Base-by-base conservation (phyloP, 2,888 invertebrate species). In the Pandemis corylana region DNA sequence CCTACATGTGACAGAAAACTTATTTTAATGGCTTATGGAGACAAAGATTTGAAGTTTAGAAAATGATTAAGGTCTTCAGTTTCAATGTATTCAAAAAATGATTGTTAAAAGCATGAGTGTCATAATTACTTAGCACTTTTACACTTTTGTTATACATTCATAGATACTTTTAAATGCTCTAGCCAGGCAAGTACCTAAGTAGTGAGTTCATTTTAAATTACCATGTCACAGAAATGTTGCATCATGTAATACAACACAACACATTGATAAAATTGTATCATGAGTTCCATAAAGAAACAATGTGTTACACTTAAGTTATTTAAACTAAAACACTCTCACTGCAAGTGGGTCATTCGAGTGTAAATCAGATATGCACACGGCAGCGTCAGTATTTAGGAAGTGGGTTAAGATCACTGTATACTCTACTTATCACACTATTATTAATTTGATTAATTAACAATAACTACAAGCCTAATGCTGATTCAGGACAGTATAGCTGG, bases 271-370 rank as follows among this genome's bases (percentile, higher is more conserved):
- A n/a, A 5, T n/a, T n/a, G 5, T 13, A n/a, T 7, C n/a, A 5
- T n/a, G n/a, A 51, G n/a, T 51, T 6, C 7, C n/a, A 51, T n/a
- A n/a, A 51, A 51, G n/a, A 51, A n/a, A 51, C 49, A 49, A 51
- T 51, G 51, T 51, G 51, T 51, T 5, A 51, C 10, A 28, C 28
- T 59, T 28, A 59, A 59, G 12, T 59, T 56, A 9, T 56, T 20
- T 59, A 28, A 59, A 59, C 59, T 59, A 59, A 64, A 46, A 41
- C 44, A 73, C 56, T 51, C 71, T 46, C 72, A 63, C 53, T 68
- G 36, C 28, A 53, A 20, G 56, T 73, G 56, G 72, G 68, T 44
- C 56, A 41, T 10, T 68, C 9, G 66, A 68, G 44, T 56, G 56
- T 46, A 36, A 59, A 61, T 56, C 66, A 53, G 56, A 63, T 46